Evolutionary conservation across 2,888 invertebrate species (phyloP).

Genomic region (Conus canariensis): DNA sequence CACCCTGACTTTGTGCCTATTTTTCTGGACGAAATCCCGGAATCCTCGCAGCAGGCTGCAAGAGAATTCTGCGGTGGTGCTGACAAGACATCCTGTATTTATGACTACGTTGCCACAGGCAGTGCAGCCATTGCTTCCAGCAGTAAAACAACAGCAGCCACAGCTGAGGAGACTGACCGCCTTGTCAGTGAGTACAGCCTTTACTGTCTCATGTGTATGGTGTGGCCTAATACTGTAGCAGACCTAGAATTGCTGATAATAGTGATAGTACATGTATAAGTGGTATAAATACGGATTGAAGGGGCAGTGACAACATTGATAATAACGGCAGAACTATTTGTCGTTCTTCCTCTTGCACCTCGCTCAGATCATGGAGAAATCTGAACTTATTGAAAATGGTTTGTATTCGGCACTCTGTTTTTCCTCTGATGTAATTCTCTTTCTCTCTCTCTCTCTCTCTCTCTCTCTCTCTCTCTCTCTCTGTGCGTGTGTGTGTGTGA

Average conservation of each 20-base stretch:
- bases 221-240: not conserved
- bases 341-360: too few relatives aligned
- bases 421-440: too few relatives aligned
- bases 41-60: not conserved
- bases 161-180: not conserved
- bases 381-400: too few relatives aligned
- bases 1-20: conserved; percentile 38
- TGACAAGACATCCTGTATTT: conserved; percentile 31
- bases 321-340: too few relatives aligned
- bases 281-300: too few relatives aligned
- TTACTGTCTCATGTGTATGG: not conserved
- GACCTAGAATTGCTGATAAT: not conserved
- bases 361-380: too few relatives aligned
- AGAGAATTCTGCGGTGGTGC: conserved; percentile 15
- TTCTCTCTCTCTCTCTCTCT: too few relatives aligned
- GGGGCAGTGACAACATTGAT: too few relatives aligned
- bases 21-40: conserved; percentile 37
- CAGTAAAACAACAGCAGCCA: not conserved
- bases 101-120: conserved; percentile 35
- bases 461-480: too few relatives aligned
- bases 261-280: too few relatives aligned
- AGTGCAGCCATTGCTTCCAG: not conserved
- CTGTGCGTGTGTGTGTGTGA: too few relatives aligned
- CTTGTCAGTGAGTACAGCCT: not conserved
- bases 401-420: too few relatives aligned